phyloP scores from a whole-genome alignment of 2,797 vertebrate species.

The Erpetoichthys calabaricus region DNA sequence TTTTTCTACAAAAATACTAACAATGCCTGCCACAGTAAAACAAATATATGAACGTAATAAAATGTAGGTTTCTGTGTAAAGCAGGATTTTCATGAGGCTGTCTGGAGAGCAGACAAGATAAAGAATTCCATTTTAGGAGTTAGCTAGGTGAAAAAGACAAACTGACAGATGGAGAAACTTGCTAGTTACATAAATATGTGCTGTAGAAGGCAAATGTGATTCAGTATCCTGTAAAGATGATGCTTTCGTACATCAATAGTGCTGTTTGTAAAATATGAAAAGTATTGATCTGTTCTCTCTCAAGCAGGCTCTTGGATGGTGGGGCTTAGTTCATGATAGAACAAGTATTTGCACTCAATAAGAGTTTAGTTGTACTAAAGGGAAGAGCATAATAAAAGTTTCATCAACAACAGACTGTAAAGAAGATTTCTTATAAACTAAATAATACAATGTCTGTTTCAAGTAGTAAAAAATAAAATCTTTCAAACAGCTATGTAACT shows the following conservation, averaged over 20 bases:
- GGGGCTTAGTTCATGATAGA: conserved; percentile 35
- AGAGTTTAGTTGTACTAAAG: conserved; percentile 25
- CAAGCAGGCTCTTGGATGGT: conserved; percentile 34
- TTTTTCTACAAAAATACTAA: too few species aligned
- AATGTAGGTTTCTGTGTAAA: too few species aligned
- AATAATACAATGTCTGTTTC: too few species aligned
- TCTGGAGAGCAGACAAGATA: conserved; percentile 1
- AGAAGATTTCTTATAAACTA: not conserved
- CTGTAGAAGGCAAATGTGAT: conserved; percentile 26
- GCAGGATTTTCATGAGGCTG: too few species aligned
- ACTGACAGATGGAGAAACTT: conserved; percentile 13
- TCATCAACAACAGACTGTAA: not conserved
- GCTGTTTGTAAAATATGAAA: conserved; percentile 50
- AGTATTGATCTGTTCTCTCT: conserved; percentile 49
- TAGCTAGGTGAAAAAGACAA: conserved; percentile 15
- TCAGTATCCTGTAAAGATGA: conserved; percentile 19
- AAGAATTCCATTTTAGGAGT: conserved; percentile 26
- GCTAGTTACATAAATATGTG: conserved; percentile 21
- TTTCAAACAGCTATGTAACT: too few species aligned
- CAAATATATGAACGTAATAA: too few species aligned
- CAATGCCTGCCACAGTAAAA: too few species aligned
- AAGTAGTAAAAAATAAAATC: too few species aligned
- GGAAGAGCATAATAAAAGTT: not conserved
- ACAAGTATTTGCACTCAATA: conserved; percentile 44
- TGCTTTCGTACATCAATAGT: conserved; percentile 39